Percentiles rank a stretch among this genome's conserved stretches.
These are phyloP conservation scores for Galaxea fascicularis DNA, from an alignment of 92 coral and sea anemone genomes.

Conservation along the genomic window DNA sequence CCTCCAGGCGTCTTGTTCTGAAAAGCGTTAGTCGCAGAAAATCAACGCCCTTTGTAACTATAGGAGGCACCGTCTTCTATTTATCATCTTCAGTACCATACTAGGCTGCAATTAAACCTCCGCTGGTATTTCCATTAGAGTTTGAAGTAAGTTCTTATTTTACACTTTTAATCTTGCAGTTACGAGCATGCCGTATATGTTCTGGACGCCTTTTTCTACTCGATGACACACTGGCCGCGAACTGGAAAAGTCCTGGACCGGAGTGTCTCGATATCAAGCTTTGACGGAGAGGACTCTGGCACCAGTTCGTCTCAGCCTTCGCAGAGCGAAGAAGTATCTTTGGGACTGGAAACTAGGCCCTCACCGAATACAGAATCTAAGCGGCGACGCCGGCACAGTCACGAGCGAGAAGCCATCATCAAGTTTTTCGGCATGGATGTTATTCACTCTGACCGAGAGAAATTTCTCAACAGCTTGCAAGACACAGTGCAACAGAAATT, in stretches of 20 bases:
- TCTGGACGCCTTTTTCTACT: slow-evolving; percentile 85
- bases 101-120: too few species aligned
- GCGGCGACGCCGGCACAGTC: slow-evolving; percentile 56
- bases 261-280: slow-evolving; percentile 64
- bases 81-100: too few species aligned
- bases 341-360: slow-evolving; percentile 32
- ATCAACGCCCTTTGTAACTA: too few species aligned
- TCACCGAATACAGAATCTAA: slow-evolving; percentile 50
- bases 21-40: too few species aligned
- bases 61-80: too few species aligned
- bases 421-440: slow-evolving; percentile 90
- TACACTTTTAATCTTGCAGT: slow-evolving; percentile 35
- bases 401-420: slow-evolving; percentile 65
- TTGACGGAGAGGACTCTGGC: slow-evolving; percentile 65
- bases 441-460: slow-evolving; percentile 70
- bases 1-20: too few species aligned
- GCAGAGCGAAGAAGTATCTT: slow-evolving; percentile 52
- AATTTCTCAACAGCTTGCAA: slow-evolving; percentile 76
- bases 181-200: slow-evolving; percentile 91
- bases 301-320: slow-evolving; percentile 50
- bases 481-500: slow-evolving; percentile 84
- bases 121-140: too few species aligned
- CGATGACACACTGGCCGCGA: slow-evolving; percentile 81
- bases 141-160: too few species aligned
- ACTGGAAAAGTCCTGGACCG: slow-evolving; percentile 53